Conservation (phyloP, 2,797 vertebrate genomes). For the Poecilia picta region DNA sequence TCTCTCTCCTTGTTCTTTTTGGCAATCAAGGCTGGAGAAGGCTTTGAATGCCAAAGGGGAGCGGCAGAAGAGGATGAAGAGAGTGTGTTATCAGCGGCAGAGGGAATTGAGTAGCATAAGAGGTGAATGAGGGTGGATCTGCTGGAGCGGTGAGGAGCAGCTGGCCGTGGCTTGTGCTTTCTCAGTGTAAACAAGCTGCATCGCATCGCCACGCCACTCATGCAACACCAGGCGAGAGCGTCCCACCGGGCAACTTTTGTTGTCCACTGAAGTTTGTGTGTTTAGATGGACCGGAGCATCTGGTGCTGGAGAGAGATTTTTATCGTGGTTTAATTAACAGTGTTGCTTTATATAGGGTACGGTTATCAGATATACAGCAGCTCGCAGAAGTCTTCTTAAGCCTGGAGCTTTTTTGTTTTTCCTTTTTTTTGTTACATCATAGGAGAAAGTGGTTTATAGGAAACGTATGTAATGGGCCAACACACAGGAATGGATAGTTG, state of each 20-base stretch:
- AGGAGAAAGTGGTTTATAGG: neutral
- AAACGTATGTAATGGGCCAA: neutral
- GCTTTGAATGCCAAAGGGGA: conserved; percentile 24
- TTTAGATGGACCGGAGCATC: neutral
- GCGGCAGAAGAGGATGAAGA: conserved; percentile 44
- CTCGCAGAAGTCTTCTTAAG: neutral
- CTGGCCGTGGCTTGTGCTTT: conserved; percentile 35
- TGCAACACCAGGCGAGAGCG: conserved; percentile 33
- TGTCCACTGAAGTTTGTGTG: conserved; percentile 2
- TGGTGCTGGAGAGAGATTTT: neutral
- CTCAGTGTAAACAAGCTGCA: conserved; percentile 39
- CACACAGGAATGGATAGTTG: neutral
- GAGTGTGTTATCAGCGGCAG: conserved; percentile 48
- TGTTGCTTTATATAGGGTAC: neutral
- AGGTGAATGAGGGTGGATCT: conserved; percentile 32
- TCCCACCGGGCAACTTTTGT: conserved; percentile 14
- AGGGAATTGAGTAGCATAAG: conserved; percentile 42
- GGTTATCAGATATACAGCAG: neutral
- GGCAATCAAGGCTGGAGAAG: conserved; percentile 37
- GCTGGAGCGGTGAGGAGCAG: conserved; percentile 53
- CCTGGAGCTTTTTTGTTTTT: neutral
- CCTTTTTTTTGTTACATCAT: no score
- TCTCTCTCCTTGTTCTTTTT: neutral
- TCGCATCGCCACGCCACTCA: conserved; percentile 26
- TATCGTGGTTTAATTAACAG: neutral